Evolutionary conservation across 2,797 vertebrate species (phyloP).

Genomic region (Syncerus caffer): DNA sequence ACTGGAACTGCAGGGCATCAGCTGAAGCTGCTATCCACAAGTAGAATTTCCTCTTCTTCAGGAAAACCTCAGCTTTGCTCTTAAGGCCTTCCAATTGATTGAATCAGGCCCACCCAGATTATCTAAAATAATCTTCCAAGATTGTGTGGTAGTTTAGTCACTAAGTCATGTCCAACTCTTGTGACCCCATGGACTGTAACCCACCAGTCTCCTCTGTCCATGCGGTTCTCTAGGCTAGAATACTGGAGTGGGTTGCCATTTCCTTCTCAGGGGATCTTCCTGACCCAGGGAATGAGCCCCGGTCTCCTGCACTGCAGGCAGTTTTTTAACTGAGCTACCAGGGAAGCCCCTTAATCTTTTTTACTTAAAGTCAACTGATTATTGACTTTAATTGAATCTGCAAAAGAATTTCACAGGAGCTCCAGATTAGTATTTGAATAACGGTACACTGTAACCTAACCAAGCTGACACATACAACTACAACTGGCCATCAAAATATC

Average conservation of each 20-base stretch:
- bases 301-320: not conserved
- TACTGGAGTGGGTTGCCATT: not conserved
- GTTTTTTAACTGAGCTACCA: not conserved
- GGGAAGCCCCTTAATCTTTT: not conserved
- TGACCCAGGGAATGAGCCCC: not conserved
- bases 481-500: not conserved
- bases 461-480: not conserved
- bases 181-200: not conserved
- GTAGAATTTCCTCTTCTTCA: not conserved
- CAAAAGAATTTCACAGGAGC: not conserved
- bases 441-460: not conserved
- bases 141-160: not conserved
- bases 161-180: not conserved
- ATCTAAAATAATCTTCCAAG: not conserved
- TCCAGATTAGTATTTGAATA: not conserved
- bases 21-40: not conserved
- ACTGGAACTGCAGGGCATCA: not conserved
- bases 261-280: not conserved
- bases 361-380: not conserved
- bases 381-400: not conserved
- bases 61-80: not conserved
- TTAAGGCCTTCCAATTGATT: not conserved
- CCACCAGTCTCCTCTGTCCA: not conserved
- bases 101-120: not conserved
- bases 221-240: not conserved